phyloP scores from a whole-genome alignment of 1,140 invertebrate species.

The Cherax quadricarinatus region DNA sequence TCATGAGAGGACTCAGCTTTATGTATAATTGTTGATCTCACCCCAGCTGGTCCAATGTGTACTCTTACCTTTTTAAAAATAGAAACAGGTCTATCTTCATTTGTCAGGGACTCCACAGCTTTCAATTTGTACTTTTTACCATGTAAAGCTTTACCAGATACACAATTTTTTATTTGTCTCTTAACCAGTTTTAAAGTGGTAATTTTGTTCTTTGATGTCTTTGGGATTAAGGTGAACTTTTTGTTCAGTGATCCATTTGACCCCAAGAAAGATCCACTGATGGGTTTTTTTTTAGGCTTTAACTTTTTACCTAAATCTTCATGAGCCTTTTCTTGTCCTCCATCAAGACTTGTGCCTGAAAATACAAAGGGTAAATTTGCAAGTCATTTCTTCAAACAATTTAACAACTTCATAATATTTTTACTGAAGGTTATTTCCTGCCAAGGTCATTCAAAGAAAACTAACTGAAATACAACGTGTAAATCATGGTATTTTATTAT shows the following conservation, averaged over 20 bases:
- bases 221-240: neutral
- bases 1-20: neutral
- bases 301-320: neutral
- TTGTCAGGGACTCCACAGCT: neutral
- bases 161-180: neutral
- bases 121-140: neutral
- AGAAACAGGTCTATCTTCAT: neutral
- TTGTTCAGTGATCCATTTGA: neutral
- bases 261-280: neutral
- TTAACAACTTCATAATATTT: no score
- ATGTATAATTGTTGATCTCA: conserved; percentile 1
- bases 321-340: neutral
- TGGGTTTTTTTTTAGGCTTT: neutral
- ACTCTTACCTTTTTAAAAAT: neutral
- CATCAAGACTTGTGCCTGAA: neutral
- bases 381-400: no score
- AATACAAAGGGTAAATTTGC: neutral
- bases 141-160: neutral
- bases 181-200: neutral
- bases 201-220: neutral
- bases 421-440: no score
- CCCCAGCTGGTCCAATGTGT: neutral
- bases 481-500: no score
- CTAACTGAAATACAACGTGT: no score
- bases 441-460: no score